phyloP scores from a whole-genome alignment of 2,888 invertebrate genomes.

The Ernsta delagoae region DNA sequence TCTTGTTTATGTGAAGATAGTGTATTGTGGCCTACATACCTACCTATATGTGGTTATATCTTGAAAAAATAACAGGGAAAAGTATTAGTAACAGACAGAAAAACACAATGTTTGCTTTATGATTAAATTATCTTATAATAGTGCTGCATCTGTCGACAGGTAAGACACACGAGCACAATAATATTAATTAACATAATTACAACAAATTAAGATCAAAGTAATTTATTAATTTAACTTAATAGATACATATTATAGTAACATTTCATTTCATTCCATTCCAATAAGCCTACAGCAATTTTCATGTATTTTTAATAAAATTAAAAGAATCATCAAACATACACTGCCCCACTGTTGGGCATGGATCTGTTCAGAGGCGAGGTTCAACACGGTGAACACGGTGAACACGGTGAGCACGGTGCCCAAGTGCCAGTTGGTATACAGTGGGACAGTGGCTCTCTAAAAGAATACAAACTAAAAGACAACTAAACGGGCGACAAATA shows the following conservation, averaged over 20 bases:
- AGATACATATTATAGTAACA: constrained; percentile 18
- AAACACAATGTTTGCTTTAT: constrained; percentile 21
- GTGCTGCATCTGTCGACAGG: constrained; percentile 16
- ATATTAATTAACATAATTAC: constrained; percentile 19
- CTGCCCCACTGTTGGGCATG: not conserved
- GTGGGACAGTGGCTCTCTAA: not conserved
- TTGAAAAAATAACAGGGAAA: constrained; percentile 1
- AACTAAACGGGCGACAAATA: constrained; percentile 57
- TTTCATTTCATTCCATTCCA: constrained; percentile 18
- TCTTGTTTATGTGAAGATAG: too few relatives aligned
- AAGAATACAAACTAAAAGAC: constrained; percentile 19
- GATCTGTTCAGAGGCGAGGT: too few relatives aligned
- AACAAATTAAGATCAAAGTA: constrained; percentile 27
- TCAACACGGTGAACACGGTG: too few relatives aligned
- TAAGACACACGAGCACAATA: constrained; percentile 10
- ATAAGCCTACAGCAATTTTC: constrained; percentile 7
- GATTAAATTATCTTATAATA: constrained; percentile 32
- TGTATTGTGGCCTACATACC: too few relatives aligned
- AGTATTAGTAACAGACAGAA: constrained; percentile 14
- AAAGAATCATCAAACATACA: not conserved
- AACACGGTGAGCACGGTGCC: too few relatives aligned
- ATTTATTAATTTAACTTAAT: constrained; percentile 32
- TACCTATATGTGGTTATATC: too few relatives aligned
- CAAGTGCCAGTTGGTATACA: not conserved
- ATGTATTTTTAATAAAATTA: not conserved